Evolutionary conservation across 2,888 invertebrate species (phyloP).

Genomic region (Folsomia candida): DNA sequence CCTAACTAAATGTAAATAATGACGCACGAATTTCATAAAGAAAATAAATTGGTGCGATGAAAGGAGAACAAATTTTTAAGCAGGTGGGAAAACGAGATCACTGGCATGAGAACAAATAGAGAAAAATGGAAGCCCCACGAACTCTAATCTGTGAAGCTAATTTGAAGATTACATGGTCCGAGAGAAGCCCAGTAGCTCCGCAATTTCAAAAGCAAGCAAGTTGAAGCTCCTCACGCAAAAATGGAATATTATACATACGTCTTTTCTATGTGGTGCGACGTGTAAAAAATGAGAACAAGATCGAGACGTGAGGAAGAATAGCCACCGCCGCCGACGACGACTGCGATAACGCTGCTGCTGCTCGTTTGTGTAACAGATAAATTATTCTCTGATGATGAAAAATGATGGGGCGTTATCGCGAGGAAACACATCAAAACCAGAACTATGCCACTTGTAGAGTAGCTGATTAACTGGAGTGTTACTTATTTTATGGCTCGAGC

Average conservation of each 20-base stretch:
- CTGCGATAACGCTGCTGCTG: not conserved
- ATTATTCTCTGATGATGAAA: slow-evolving; percentile 8
- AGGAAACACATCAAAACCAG: not conserved
- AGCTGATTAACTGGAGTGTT: slow-evolving; percentile 1
- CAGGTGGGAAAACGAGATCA: not conserved
- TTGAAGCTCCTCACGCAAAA: slow-evolving; percentile 23
- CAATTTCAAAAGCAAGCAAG: slow-evolving; percentile 10
- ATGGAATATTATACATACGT: too few relatives aligned
- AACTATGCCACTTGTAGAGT: not conserved
- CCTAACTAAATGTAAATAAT: too few relatives aligned
- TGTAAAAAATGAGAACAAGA: slow-evolving; percentile 23
- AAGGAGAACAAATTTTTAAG: slow-evolving; percentile 6
- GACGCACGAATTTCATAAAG: not conserved
- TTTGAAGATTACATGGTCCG: slow-evolving; percentile 44
- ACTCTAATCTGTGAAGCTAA: slow-evolving; percentile 36
- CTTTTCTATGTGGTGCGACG: not conserved
- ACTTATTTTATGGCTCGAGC: not conserved
- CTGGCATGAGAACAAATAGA: not conserved
- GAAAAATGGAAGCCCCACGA: slow-evolving; percentile 20
- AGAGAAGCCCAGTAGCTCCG: slow-evolving; percentile 40
- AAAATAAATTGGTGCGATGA: not conserved
- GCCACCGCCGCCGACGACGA: too few relatives aligned
- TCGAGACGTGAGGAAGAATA: slow-evolving; percentile 8
- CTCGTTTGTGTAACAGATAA: not conserved
- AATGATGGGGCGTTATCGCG: slow-evolving; percentile 14